phyloP scores from a whole-genome alignment of 2,797 vertebrate genomes.

The Allobates femoralis region DNA sequence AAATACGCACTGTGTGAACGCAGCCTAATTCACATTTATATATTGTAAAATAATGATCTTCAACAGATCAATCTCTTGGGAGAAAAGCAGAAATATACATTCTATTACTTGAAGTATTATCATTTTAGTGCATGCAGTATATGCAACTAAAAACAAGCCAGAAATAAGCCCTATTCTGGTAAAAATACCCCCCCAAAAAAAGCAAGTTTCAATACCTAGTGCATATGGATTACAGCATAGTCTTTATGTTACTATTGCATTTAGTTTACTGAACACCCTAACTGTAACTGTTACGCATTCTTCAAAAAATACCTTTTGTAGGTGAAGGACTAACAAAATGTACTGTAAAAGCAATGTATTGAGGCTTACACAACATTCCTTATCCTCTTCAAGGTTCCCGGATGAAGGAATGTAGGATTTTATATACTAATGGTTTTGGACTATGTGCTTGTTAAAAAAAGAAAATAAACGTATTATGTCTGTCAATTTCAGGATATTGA shows the following conservation, averaged over 20 bases:
- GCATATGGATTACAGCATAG: background rate
- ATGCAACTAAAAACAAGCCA: too few species aligned
- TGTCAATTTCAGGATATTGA: conserved; percentile 5
- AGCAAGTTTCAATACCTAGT: background rate
- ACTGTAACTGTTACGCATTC: background rate
- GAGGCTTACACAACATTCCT: background rate
- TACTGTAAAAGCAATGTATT: background rate
- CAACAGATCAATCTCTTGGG: too few species aligned
- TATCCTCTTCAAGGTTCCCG: background rate
- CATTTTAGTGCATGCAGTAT: too few species aligned
- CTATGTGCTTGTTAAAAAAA: background rate
- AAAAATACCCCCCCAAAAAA: too few species aligned
- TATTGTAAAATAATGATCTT: too few species aligned
- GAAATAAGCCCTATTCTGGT: background rate
- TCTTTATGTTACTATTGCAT: background rate
- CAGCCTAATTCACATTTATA: too few species aligned
- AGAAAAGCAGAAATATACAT: too few species aligned
- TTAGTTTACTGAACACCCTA: background rate
- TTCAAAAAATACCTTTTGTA: background rate
- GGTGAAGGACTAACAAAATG: background rate
- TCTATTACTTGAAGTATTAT: background rate
- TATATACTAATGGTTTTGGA: background rate
- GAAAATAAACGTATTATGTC: background rate
- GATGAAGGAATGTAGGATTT: background rate
- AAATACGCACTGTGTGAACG: too few species aligned